Conservation (phyloP, 2,113 vertebrate genomes). For the Pachypanchax playfairii region DNA sequence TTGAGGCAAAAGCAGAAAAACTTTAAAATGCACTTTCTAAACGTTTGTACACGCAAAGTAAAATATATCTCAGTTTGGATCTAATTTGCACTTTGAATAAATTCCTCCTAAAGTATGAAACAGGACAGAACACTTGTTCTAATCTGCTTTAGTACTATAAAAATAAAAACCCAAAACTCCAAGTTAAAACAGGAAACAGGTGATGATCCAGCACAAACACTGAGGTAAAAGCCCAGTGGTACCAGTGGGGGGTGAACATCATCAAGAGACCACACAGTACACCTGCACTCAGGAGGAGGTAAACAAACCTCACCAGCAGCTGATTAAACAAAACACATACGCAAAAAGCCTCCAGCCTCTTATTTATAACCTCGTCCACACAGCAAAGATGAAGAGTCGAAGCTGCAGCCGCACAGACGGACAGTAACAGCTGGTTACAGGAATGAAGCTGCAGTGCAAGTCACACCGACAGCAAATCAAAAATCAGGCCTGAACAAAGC, state of each 20-base stretch:
- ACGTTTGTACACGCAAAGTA: constrained; percentile 1
- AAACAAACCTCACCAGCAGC: constrained; percentile 65
- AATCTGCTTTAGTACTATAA: no score
- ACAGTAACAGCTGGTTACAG: constrained; percentile 67
- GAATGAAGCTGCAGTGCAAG: constrained; percentile 18
- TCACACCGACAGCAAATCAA: constrained; percentile 34
- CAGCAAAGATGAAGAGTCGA: constrained; percentile 49
- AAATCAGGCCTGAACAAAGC: constrained; percentile 24
- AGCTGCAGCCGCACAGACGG: constrained; percentile 55
- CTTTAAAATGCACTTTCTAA: constrained; percentile 27
- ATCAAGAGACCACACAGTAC: constrained; percentile 50
- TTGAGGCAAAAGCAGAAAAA: constrained; percentile 41
- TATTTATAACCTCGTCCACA: constrained; percentile 74
- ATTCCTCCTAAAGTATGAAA: no score
- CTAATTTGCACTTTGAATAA: neutral
- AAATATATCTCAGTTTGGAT: neutral
- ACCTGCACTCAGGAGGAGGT: constrained; percentile 61
- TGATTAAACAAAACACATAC: constrained; percentile 70
- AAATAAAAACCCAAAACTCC: neutral
- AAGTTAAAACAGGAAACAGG: constrained; percentile 29
- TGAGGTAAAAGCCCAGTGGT: constrained; percentile 32
- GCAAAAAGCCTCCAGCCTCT: constrained; percentile 54
- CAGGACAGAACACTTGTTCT: no score
- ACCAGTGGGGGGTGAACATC: constrained; percentile 43
- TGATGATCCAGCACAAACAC: constrained; percentile 25